Base-by-base conservation (phyloP, 92 coral and sea anemone species). In the Pocillopora meandrina region DNA sequence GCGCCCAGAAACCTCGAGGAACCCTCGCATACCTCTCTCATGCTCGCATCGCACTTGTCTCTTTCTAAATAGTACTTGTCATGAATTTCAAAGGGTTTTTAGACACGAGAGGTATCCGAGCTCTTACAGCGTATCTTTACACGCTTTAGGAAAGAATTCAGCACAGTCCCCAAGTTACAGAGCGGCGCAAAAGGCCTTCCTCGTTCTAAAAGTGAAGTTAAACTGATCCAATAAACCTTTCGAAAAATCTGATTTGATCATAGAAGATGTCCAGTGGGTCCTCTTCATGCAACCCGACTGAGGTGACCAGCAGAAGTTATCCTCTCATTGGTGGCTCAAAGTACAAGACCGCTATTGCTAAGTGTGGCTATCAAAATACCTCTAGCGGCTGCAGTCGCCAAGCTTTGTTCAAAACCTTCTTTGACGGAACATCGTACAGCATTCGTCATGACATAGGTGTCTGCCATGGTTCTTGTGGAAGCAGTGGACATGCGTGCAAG, bases 381-480 rank as follows among this genome's bases (percentile, higher is more conserved):
- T 65, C 70, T 34, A 13, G 36, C 12, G 36, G 34, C 70, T 65
- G 70, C 70, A 31, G 70, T 65, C 70, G 70, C 70, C 70, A 21
- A 34, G 12, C 70, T 21, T 34, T 65, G 15, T 65, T 20, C 13
- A 65, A 65, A 65, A n/a, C 70, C 34, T 65, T 65, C 70, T 65
- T 65, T 65, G n/a, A 65, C 14, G 70, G 70, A 65, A 65, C 70
- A 13, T 20, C 36, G 13, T 65, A 65, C 70, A 20, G 36, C 9
- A 33, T 12, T 14, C 70, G 70, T 23, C 70, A 65, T 14, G 70
- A 65, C n/a, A 9, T 20, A 10, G 70, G 70, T 65, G 21, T 34
- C 70, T 65, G 70, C 70, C 31, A n/a, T 65, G 70, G 70, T 8
- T 2, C 13, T 65, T 65, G 70, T 65, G 70, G 70, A 21, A 65